Evolutionary conservation across 2,113 vertebrate genomes (phyloP).

Genomic region (Cichladusa arquata): DNA sequence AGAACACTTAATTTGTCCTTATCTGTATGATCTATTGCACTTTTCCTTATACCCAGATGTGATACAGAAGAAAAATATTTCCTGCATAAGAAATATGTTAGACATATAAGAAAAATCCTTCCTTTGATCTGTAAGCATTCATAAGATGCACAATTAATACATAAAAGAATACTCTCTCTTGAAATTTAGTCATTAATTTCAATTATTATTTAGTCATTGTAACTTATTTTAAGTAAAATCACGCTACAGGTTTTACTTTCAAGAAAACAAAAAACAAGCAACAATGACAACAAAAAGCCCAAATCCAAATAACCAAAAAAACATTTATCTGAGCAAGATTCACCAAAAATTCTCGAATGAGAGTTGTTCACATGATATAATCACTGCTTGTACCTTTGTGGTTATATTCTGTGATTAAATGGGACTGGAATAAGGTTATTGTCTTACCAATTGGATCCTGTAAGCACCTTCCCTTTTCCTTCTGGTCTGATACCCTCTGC

Average conservation of each 20-base stretch:
- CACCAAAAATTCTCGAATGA: not conserved
- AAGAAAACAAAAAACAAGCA: not conserved
- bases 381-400: rapidly evolving
- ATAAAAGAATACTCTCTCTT: not conserved
- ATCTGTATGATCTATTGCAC: not conserved
- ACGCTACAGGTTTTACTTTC: not conserved
- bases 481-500: not conserved
- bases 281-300: not conserved
- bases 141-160: not conserved
- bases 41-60: not conserved
- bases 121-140: not conserved
- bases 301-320: not conserved
- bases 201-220: not conserved
- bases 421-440: not conserved
- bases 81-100: not conserved
- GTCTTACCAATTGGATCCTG: not conserved
- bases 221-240: not conserved
- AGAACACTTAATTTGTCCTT: not conserved
- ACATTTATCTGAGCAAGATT: not conserved
- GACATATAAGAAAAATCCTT: not conserved
- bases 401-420: not conserved
- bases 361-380: rapidly evolving
- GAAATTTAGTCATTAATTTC: not conserved
- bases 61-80: not conserved
- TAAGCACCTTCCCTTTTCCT: not conserved